Evolutionary conservation across 1,140 invertebrate species (phyloP).

Genomic region (Ostrea edulis): DNA sequence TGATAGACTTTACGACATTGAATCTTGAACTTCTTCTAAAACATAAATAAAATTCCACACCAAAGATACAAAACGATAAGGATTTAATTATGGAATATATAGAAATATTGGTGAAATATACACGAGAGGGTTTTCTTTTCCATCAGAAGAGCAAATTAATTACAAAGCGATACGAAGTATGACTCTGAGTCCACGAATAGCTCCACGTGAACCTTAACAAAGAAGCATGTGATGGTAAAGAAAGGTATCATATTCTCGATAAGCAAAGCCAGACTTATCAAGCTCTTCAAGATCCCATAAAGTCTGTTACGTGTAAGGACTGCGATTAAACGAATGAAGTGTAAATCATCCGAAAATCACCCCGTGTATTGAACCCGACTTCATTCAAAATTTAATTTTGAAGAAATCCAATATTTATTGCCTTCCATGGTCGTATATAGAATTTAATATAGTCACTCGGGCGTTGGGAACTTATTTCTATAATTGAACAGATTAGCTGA

Average conservation of each 20-base stretch:
- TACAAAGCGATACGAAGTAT: too few relatives aligned
- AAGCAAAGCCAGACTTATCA: neutral
- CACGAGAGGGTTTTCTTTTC: too few relatives aligned
- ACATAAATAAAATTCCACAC: too few relatives aligned
- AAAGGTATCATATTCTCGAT: neutral
- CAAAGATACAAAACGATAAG: too few relatives aligned
- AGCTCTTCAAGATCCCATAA: neutral
- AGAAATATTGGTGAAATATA: too few relatives aligned
- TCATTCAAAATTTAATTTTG: constrained; percentile 6
- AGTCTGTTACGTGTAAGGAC: neutral
- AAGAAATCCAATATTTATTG: neutral
- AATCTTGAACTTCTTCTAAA: too few relatives aligned
- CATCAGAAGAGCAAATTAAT: too few relatives aligned
- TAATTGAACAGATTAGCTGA: neutral
- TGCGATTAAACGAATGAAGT: neutral
- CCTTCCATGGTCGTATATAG: neutral
- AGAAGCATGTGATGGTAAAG: too few relatives aligned
- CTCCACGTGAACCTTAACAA: too few relatives aligned
- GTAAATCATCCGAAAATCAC: neutral
- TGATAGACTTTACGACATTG: too few relatives aligned
- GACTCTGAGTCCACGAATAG: too few relatives aligned
- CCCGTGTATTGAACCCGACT: neutral
- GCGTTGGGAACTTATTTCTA: neutral
- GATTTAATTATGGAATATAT: too few relatives aligned
- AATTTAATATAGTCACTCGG: neutral